These are phyloP conservation scores for Pseudochirops cupreus DNA, from an alignment of 2,797 vertebrate genomes.

Conservation along the genomic window DNA sequence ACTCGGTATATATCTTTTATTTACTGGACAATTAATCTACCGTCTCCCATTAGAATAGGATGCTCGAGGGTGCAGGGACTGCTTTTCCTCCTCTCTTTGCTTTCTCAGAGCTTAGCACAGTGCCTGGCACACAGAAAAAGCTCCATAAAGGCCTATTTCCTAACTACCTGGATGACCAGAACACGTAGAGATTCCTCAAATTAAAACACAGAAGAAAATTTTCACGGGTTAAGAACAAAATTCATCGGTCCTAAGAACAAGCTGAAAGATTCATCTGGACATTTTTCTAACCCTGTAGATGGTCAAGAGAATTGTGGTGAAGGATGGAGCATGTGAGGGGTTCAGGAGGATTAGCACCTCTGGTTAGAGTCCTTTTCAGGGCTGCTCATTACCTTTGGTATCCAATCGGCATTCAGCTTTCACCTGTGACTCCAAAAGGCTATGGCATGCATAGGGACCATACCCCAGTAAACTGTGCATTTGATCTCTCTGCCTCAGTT, in stretches of 20 bases:
- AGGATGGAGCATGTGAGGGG: background rate
- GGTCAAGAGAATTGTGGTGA: background rate
- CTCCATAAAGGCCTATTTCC: background rate
- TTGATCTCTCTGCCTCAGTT: too few relatives aligned
- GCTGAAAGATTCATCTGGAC: background rate
- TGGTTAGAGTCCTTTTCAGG: background rate
- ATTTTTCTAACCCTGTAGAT: background rate
- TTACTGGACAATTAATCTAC: background rate
- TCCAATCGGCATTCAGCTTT: background rate
- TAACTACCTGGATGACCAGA: background rate
- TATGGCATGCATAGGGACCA: fast-evolving
- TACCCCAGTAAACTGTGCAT: background rate
- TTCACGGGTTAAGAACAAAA: background rate
- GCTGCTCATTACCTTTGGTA: background rate
- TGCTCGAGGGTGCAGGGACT: background rate
- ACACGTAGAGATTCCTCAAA: background rate
- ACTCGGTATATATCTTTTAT: background rate
- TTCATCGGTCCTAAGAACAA: background rate
- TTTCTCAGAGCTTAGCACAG: background rate
- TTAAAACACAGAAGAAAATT: background rate
- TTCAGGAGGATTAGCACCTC: background rate
- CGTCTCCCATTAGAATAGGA: background rate
- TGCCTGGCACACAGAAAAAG: background rate
- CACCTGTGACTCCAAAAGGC: background rate
- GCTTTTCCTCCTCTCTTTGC: background rate